Base-by-base conservation (phyloP, 2,888 invertebrate species). In the Pammene aurita region DNA sequence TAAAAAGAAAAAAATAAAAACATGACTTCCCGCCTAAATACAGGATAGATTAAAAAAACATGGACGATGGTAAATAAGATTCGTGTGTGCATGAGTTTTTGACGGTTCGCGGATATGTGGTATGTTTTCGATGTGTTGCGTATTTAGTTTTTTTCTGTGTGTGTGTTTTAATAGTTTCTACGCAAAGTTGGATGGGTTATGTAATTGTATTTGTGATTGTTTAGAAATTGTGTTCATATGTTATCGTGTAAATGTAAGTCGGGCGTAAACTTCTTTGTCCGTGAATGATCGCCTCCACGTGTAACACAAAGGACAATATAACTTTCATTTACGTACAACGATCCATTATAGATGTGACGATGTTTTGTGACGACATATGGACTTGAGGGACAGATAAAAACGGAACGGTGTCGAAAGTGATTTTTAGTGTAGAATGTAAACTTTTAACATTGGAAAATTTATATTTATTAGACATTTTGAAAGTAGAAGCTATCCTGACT, bases 121-220 rank as follows among this genome's bases (percentile, higher is more conserved):
- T 68, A 68, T 67, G 67, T 71, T 67, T 68, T 63, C 44, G 58
- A 26, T 64, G 68, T 75, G 73, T 77, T 83, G 81, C 81, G 83
- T 78, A 78, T 75, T 80, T 74, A 76, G 71, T 72, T 77, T 76
- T 83, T 79, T 80, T 74, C 10, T 0, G n/a, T 78, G 75, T 79
- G 72, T 77, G 76, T 78, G 76, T 74, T 75, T 77, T 26, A 57
- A 50, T 54, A 58, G 56, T 58, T 62, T 65, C 34, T 44, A 61
- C 9, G 76, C 76, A 76, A 87, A 86, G 84, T 87, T 86, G 85
- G 83, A 82, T 84, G 84, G 77, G 77, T 90, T 90, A 90, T 83
- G 80, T 89, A 90, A 89, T 85, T 77, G 74, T 77, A 77, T 79
- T 80, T 78, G 79, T 76, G 74, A 63, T 64, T 52, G 68, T 70